Conservation (phyloP, 2,888 invertebrate genomes). For the Epirrhoe alternata region DNA sequence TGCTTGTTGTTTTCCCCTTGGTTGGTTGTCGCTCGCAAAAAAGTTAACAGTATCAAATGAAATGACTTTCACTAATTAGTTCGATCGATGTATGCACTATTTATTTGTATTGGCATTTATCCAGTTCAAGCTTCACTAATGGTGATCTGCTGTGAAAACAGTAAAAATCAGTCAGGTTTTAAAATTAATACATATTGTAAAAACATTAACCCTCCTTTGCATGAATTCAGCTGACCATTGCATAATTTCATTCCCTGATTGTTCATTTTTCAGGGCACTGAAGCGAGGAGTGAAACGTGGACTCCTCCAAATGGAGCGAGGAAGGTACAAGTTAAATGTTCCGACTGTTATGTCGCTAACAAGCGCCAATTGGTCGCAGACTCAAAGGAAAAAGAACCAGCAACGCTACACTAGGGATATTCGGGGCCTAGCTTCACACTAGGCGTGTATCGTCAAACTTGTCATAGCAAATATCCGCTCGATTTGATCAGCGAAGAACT, state of each 20-base stretch:
- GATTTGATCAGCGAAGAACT: constrained; percentile 17
- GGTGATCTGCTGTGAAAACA: too few species aligned
- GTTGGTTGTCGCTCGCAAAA: too few species aligned
- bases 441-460: constrained; percentile 3
- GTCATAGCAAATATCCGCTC: constrained; percentile 7
- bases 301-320: constrained; percentile 54
- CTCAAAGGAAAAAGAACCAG: neutral
- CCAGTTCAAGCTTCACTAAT: too few species aligned
- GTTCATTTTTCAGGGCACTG: constrained; percentile 37
- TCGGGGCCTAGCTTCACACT: neutral
- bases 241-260: neutral
- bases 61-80: too few species aligned
- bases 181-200: neutral
- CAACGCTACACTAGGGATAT: neutral
- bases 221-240: neutral
- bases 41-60: too few species aligned
- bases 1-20: too few species aligned
- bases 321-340: constrained; percentile 61
- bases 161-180: too few species aligned
- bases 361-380: constrained; percentile 17
- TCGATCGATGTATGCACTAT: too few species aligned
- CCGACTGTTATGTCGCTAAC: constrained; percentile 52
- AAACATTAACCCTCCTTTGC: neutral
- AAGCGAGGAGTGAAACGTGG: constrained; percentile 66
- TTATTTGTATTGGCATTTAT: too few species aligned